Evolutionary conservation across 2,797 vertebrate species (phyloP).

Genomic region (Clarias fuscus): DNA sequence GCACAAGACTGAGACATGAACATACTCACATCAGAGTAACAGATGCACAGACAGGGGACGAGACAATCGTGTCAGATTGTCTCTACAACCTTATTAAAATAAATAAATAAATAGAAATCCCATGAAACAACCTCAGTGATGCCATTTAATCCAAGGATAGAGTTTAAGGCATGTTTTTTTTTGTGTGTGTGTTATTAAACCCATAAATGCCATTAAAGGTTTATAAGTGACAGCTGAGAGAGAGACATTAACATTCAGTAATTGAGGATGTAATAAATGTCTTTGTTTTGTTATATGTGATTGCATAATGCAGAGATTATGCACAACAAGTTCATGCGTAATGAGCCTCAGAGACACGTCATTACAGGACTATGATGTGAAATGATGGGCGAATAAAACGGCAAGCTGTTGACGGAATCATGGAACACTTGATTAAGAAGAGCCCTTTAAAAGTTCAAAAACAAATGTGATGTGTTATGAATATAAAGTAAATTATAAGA

Average conservation of each 20-base stretch:
- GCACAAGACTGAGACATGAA: slow-evolving; percentile 22
- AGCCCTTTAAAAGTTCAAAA: not conserved
- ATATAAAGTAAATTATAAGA: too few relatives aligned
- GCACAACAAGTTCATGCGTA: not conserved
- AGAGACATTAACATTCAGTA: not conserved
- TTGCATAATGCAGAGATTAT: not conserved
- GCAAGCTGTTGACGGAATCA: not conserved
- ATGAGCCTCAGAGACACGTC: not conserved
- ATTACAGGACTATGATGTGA: not conserved
- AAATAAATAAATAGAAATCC: not conserved
- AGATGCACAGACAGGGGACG: slow-evolving; percentile 14
- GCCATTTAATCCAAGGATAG: not conserved
- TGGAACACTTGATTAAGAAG: not conserved
- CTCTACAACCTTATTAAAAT: not conserved
- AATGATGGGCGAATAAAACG: not conserved
- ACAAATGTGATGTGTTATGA: not conserved
- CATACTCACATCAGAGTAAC: slow-evolving; percentile 14
- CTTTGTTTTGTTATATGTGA: too few relatives aligned
- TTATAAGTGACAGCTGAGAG: not conserved
- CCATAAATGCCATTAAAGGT: not conserved
- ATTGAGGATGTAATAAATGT: not conserved
- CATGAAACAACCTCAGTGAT: not conserved
- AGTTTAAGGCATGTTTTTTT: slow-evolving; percentile 33
- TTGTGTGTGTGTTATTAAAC: not conserved
- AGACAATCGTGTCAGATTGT: slow-evolving; percentile 14